Conservation (phyloP, 2,888 invertebrate species). For the Unio delphinus region DNA sequence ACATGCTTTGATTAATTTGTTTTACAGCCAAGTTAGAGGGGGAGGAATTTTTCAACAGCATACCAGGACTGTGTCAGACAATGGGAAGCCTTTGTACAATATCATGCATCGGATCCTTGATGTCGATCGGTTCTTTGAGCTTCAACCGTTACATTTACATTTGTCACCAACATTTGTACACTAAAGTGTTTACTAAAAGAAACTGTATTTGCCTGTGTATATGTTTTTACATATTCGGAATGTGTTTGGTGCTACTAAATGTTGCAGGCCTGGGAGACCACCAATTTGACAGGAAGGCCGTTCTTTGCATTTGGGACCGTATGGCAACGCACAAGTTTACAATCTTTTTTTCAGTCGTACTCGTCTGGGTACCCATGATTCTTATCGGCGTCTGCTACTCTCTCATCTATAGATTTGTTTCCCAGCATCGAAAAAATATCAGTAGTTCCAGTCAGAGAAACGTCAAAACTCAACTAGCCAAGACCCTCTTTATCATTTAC, state of each 20-base stretch:
- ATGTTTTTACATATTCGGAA: slow-evolving; percentile 29
- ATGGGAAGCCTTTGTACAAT: slow-evolving; percentile 46
- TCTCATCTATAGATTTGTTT: too few relatives aligned
- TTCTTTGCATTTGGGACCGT: slow-evolving; percentile 48
- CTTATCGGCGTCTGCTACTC: slow-evolving; percentile 29
- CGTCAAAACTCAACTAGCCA: slow-evolving; percentile 9
- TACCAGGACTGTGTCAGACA: slow-evolving; percentile 36
- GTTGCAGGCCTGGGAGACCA: slow-evolving; percentile 40
- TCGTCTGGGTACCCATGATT: slow-evolving; percentile 40
- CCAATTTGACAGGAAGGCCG: slow-evolving; percentile 37
- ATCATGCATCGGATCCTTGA: slow-evolving; percentile 44
- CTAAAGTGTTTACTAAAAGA: slow-evolving; percentile 28
- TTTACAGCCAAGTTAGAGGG: slow-evolving; percentile 47
- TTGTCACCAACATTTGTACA: slow-evolving; percentile 32
- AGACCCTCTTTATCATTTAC: slow-evolving; percentile 31
- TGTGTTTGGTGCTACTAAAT: slow-evolving; percentile 30
- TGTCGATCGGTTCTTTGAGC: slow-evolving; percentile 43
- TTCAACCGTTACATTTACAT: slow-evolving; percentile 48
- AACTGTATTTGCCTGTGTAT: slow-evolving; percentile 33
- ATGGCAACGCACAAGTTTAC: slow-evolving; percentile 39
- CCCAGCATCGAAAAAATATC: too few relatives aligned
- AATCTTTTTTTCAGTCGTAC: slow-evolving; percentile 34
- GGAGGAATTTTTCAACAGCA: slow-evolving; percentile 28
- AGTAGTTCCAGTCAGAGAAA: too few relatives aligned
- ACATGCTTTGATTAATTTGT: too few relatives aligned